Percentiles rank a stretch among this genome's conserved stretches.
Conservation (phyloP, 2,888 invertebrate species). For the Lepidocyrtoides sp. region DNA sequence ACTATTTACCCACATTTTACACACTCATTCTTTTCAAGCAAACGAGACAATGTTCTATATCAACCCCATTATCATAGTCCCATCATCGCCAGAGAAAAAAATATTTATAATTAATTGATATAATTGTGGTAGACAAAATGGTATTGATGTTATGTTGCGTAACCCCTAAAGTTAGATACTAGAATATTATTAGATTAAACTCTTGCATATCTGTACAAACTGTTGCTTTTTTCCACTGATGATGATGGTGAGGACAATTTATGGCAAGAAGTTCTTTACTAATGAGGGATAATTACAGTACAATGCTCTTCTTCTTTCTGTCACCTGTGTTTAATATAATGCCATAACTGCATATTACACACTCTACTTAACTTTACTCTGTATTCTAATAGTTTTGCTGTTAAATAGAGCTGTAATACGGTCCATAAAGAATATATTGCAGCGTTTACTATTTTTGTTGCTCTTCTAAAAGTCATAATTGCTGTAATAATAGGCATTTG, state of each 20-base stretch:
- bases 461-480: conserved; percentile 20
- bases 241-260: background rate
- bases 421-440: background rate
- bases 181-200: background rate
- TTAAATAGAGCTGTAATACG: conserved; percentile 1
- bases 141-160: conserved; percentile 28
- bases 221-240: background rate
- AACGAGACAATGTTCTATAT: conserved; percentile 15
- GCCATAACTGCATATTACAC: background rate
- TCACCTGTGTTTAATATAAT: conserved; percentile 11
- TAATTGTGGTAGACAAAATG: conserved; percentile 37
- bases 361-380: background rate
- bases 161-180: conserved; percentile 8
- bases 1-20: conserved; percentile 41
- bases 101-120: background rate
- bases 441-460: background rate
- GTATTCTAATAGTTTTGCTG: background rate
- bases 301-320: conserved; percentile 1
- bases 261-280: background rate
- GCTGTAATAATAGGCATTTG: conserved; percentile 13
- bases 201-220: background rate
- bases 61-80: background rate
- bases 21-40: background rate
- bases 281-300: conserved; percentile 56
- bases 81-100: background rate